Percentiles rank a stretch among this genome's conserved stretches.
These are phyloP conservation scores for Boulengeromyrus knoepffleri DNA, from an alignment of 2,113 vertebrate species.

Conservation along the genomic window DNA sequence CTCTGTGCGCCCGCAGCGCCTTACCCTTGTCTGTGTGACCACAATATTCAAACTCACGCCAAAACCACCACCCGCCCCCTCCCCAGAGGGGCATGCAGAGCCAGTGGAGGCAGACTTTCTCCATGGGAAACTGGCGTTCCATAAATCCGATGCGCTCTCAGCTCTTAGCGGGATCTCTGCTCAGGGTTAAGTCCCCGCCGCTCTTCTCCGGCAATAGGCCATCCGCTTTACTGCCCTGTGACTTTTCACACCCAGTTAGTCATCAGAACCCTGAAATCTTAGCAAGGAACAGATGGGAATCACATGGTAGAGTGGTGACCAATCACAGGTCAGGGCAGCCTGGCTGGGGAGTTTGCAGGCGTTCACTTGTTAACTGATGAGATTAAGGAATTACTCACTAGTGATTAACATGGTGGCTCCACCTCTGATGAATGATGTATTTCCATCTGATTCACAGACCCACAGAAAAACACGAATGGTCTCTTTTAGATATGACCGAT, in stretches of 20 bases:
- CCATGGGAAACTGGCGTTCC: no score
- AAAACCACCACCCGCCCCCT: not conserved
- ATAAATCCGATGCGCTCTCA: not conserved
- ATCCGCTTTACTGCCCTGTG: not conserved
- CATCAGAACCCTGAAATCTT: not conserved
- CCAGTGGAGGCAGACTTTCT: not conserved
- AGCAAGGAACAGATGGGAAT: not conserved
- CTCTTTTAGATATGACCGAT: not conserved
- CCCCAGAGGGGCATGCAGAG: not conserved
- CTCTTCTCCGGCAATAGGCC: not conserved
- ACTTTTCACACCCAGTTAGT: not conserved
- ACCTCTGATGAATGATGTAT: not conserved
- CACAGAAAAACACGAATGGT: not conserved
- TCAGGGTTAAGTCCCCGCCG: not conserved
- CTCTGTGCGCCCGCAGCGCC: not conserved
- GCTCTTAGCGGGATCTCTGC: not conserved
- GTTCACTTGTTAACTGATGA: not conserved
- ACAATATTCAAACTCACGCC: not conserved
- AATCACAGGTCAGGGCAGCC: not conserved
- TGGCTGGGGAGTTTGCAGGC: not conserved
- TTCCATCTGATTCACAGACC: conserved; percentile 1
- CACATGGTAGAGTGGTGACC: not conserved
- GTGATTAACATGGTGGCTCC: not conserved
- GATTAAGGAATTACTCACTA: not conserved
- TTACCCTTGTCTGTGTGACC: not conserved